Base-by-base conservation (phyloP, 1,140 invertebrate genomes). In the Adelges cooleyi region DNA sequence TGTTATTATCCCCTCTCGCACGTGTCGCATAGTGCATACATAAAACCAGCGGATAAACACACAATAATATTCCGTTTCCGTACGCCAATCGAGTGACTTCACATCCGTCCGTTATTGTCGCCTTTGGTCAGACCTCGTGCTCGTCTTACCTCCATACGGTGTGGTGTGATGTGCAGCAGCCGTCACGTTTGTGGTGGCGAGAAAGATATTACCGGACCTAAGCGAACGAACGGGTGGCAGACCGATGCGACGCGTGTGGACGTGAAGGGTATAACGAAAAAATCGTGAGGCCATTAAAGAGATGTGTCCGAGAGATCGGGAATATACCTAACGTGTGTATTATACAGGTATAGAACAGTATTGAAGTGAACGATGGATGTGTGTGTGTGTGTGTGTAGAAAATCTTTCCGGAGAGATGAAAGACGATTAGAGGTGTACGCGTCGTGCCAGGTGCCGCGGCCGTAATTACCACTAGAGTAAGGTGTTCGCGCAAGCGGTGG, bases 231-330 rank as follows among this genome's bases (percentile, higher is more conserved):
- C 29, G 29, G 29, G 29, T 33, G 13, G 13, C 33, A 13, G 33
- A 15, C 29, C 36, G 33, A n/a, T 0, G 15, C 11, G 49, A n/a
- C 9, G 20, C 2, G 13, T 15, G 11, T 18, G 2, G 3, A 15
- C 33, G 36, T 40, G 29, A 33, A 33, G 29, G 22, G 53, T 56
- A 2, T 5, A 11, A 54, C 40, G 23, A 44, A 59, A 33, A 44
- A 59, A 33, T 42, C 54, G 54, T 59, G 54, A 59, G 54, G 23
- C 40, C 54, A 59, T 59, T 59, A 59, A 59, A 42, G 40, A 59
- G 54, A 59, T 59, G 54, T 44, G 54, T 44, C 23, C 54, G 38
- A 56, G 22, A 56, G 38, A 56, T 56, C 38, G 10, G 53, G n/a
- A 17, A 17, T 11, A 56, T 17, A 48, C 18, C 33, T 13, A 22